Conservation (phyloP, 2,888 invertebrate species). For the Eupithecia dodoneata region DNA sequence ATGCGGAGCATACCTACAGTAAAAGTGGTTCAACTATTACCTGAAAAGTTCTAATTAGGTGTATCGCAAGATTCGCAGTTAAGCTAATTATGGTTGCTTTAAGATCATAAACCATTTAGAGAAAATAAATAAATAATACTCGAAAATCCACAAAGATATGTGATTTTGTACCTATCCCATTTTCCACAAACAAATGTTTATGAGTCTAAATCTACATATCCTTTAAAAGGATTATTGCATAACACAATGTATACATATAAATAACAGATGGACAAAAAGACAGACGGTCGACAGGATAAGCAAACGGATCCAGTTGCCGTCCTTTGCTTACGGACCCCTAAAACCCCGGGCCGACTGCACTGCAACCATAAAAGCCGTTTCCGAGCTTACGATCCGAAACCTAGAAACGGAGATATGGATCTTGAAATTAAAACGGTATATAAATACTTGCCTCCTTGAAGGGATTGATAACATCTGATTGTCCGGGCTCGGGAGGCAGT, state of each 20-base stretch:
- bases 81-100: background rate
- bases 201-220: background rate
- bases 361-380: constrained; percentile 33
- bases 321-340: background rate
- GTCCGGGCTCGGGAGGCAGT: constrained; percentile 11
- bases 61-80: background rate
- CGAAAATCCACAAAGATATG: too few species aligned
- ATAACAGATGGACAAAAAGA: background rate
- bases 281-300: background rate
- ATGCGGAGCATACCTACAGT: background rate
- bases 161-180: background rate
- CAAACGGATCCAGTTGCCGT: background rate
- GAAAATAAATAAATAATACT: too few species aligned
- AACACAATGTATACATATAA: background rate
- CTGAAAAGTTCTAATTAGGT: background rate
- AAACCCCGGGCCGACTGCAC: constrained; percentile 7
- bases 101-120: background rate
- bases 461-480: constrained; percentile 50
- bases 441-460: constrained; percentile 23
- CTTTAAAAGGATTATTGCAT: background rate
- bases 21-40: background rate
- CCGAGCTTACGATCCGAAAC: constrained; percentile 32
- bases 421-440: constrained; percentile 36
- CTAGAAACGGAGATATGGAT: constrained; percentile 31
- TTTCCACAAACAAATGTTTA: background rate